Conservation (phyloP, 2,888 invertebrate genomes). For the Dascillus cervinus region DNA sequence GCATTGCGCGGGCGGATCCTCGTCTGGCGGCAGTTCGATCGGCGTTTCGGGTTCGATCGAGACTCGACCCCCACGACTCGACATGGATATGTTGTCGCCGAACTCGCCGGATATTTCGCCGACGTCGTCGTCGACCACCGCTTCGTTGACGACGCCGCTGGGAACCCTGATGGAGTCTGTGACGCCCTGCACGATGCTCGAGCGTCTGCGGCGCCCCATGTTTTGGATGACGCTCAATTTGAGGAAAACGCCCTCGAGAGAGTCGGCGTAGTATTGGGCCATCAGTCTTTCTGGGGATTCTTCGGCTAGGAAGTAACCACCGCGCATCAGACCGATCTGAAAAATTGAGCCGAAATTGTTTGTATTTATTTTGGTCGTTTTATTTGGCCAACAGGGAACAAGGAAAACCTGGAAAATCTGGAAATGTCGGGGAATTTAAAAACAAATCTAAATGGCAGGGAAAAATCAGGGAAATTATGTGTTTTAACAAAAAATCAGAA, state of each 20-base stretch:
- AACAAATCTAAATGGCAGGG: too few relatives aligned
- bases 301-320: slow-evolving; percentile 78
- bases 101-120: slow-evolving; percentile 81
- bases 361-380: slow-evolving; percentile 18
- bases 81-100: slow-evolving; percentile 76
- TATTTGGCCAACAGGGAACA: too few relatives aligned
- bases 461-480: too few relatives aligned
- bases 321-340: slow-evolving; percentile 76
- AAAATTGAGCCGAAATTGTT: slow-evolving; percentile 17
- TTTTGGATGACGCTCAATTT: slow-evolving; percentile 76
- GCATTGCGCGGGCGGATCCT: slow-evolving; percentile 47
- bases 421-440: too few relatives aligned
- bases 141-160: slow-evolving; percentile 56
- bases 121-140: slow-evolving; percentile 56
- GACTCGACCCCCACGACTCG: slow-evolving; percentile 52
- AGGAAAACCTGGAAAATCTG: too few relatives aligned
- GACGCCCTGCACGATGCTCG: slow-evolving; percentile 72
- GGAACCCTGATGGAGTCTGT: slow-evolving; percentile 60
- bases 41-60: slow-evolving; percentile 20
- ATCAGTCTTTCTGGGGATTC: slow-evolving; percentile 69
- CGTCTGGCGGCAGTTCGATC: slow-evolving; percentile 64
- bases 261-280: slow-evolving; percentile 62
- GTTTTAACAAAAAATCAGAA: too few relatives aligned
- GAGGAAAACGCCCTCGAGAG: slow-evolving; percentile 73
- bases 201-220: slow-evolving; percentile 69